A percentile compares a stretch with the other conserved stretches of the same genome.
Evolutionary conservation across 2,113 vertebrate genomes (phyloP).

Genomic region (Caretta caretta): DNA sequence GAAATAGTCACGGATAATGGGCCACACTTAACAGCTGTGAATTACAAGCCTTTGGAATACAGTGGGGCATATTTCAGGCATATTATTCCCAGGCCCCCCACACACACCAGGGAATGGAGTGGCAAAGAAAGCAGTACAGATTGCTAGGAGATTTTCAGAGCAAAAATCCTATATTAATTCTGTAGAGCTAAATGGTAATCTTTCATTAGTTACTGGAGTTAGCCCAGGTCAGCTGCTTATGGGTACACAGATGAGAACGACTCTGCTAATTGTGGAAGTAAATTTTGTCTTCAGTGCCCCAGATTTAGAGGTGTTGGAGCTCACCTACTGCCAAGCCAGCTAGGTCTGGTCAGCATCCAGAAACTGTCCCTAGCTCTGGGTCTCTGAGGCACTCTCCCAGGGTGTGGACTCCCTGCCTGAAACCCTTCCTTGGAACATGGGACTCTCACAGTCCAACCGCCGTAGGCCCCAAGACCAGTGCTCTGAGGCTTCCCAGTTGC

Average conservation of each 20-base stretch:
- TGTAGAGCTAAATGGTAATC: not conserved
- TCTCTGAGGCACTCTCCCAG: not conserved
- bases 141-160: not conserved
- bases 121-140: not conserved
- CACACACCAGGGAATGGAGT: not conserved
- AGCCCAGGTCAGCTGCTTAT: not conserved
- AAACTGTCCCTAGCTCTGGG: not conserved
- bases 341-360: not conserved
- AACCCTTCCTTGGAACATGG: too few species aligned
- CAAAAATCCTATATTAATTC: not conserved
- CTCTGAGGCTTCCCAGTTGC: too few species aligned
- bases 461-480: too few species aligned
- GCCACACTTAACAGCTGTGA: not conserved
- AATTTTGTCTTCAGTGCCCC: too few species aligned
- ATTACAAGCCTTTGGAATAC: not conserved
- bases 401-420: too few species aligned
- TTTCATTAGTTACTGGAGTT: not conserved
- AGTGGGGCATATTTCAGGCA: rapidly evolving
- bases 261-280: not conserved
- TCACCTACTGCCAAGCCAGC: not conserved
- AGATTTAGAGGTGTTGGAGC: not conserved
- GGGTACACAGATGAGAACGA: not conserved
- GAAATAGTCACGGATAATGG: not conserved
- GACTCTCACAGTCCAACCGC: too few species aligned
- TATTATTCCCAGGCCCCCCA: not conserved